These are phyloP conservation scores for Drosophila grimshawi DNA, from an alignment of 1,140 invertebrate species.

Conservation along the genomic window DNA sequence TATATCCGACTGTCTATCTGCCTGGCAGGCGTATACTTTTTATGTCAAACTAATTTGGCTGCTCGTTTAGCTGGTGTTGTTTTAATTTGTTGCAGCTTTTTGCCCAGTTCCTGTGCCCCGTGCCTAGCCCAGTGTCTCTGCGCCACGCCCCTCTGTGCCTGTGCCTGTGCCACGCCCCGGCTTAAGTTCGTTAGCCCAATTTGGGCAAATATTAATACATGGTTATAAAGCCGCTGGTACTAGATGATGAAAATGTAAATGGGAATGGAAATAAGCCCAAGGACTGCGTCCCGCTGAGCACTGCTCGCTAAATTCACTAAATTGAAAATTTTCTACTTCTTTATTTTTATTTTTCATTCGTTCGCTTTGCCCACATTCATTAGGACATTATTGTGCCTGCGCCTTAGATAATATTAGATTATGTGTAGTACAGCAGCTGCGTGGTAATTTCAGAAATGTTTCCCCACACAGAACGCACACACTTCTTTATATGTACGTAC, in stretches of 20 bases:
- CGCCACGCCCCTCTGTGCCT: neutral
- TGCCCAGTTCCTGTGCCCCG: conserved; percentile 6
- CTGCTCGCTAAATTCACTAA: conserved; percentile 42
- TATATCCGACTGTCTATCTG: conserved; percentile 12
- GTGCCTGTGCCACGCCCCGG: conserved; percentile 30
- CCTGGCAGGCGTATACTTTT: conserved; percentile 59
- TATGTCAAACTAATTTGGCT: conserved; percentile 79
- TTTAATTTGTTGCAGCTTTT: conserved; percentile 72
- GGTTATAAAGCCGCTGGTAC: conserved; percentile 62
- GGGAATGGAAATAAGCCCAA: conserved; percentile 27
- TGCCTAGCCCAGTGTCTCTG: neutral
- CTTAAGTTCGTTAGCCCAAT: conserved; percentile 81
- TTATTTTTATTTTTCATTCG: neutral
- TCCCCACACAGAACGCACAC: neutral
- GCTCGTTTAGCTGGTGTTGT: conserved; percentile 77
- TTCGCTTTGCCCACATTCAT: conserved; percentile 61
- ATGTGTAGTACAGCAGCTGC: conserved; percentile 44
- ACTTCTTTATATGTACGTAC: neutral
- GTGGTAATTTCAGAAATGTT: conserved; percentile 30
- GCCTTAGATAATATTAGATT: conserved; percentile 74
- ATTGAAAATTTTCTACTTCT: conserved; percentile 66
- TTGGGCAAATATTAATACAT: conserved; percentile 79
- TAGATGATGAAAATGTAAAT: conserved; percentile 42
- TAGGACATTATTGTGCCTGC: conserved; percentile 71
- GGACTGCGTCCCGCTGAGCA: conserved; percentile 16